phyloP scores from a whole-genome alignment of 2,888 invertebrate species.

The Parnassius mnemosyne region DNA sequence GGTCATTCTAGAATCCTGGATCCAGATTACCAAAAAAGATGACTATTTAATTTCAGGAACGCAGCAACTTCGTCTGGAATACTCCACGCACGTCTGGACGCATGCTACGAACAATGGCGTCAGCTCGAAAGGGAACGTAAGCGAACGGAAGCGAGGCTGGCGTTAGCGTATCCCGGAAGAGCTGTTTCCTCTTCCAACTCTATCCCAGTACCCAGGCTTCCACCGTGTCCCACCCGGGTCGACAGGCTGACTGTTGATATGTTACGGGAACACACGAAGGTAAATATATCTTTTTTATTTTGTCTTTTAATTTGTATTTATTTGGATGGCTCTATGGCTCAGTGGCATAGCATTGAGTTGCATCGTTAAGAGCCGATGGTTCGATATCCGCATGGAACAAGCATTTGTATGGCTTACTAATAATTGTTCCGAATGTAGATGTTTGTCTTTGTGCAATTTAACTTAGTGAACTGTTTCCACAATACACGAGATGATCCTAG shows the following conservation, averaged over 20 bases:
- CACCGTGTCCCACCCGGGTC: slow-evolving; percentile 87
- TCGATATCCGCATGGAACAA: too few species aligned
- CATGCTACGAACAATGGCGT: slow-evolving; percentile 89
- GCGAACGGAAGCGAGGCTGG: slow-evolving; percentile 88
- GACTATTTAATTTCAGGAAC: slow-evolving; percentile 51
- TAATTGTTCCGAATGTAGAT: too few species aligned
- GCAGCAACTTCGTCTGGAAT: slow-evolving; percentile 78
- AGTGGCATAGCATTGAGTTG: too few species aligned
- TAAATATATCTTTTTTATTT: slow-evolving; percentile 33
- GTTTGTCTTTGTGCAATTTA: too few species aligned
- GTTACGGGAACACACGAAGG: slow-evolving; percentile 88
- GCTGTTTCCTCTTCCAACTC: slow-evolving; percentile 89
- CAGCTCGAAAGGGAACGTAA: slow-evolving; percentile 89
- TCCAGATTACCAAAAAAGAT: too few species aligned
- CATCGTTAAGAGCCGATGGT: too few species aligned
- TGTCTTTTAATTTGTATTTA: too few species aligned
- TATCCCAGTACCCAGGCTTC: slow-evolving; percentile 87
- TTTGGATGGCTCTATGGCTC: too few species aligned
- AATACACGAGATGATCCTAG: too few species aligned
- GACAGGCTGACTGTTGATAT: slow-evolving; percentile 90
- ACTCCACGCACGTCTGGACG: slow-evolving; percentile 86
- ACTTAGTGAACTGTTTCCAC: too few species aligned
- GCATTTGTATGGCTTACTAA: too few species aligned
- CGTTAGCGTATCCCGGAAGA: slow-evolving; percentile 88
- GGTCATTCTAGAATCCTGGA: too few species aligned